Base-by-base conservation (phyloP, 2,113 vertebrate species). In the Cervus canadensis region DNA sequence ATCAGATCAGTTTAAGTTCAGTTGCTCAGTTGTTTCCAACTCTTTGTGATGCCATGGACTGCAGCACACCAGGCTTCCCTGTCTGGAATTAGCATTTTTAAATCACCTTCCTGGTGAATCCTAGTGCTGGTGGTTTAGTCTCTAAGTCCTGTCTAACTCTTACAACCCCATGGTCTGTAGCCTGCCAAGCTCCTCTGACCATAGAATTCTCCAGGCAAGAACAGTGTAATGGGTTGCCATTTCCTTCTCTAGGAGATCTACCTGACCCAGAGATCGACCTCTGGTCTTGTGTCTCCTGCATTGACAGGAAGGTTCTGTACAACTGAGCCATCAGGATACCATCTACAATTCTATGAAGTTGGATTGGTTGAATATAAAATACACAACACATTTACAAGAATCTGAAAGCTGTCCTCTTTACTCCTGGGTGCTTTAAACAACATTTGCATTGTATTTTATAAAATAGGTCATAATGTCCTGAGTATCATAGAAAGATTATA, bases 351-450 rank as follows among this genome's bases (percentile, higher is more conserved):
- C 79, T 36, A 12, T 45, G 52, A 81, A 91, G 19, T 7, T 52
- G 6, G 5, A n/a, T 85, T 79, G 12, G 7, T 54, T 92, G 52
- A 52, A 28, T 43, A 74, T 59, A 81, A 91, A 82, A 26, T 82
- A 26, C 40, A 93, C 30, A 59, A 14, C 30, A 71, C 33, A 36
- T 4, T 56, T 50, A 59, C 7, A 21, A 95, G 28, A 54, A 67
- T 36, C 40, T 52, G 40, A 50, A 96, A 54, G 7, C 14, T 62
- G 1, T 74, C 25, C 21, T 88, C 33, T 78, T 56, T 76, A 48
- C 16, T 59, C 7, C 17, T 89, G 12, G 4, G 1, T 90, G 25
- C 87, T 90, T 94, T 96, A 87, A 82, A 76, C 87, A 33, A 82
- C 28, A 13, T 87, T 88, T 97, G 5, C 4, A 30, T 81, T 92